A percentile compares a stretch with the other conserved stretches of the same genome.
Conservation (phyloP, 35 echinoderm and acorn worm genomes). For the Holothuria glaberrima region DNA sequence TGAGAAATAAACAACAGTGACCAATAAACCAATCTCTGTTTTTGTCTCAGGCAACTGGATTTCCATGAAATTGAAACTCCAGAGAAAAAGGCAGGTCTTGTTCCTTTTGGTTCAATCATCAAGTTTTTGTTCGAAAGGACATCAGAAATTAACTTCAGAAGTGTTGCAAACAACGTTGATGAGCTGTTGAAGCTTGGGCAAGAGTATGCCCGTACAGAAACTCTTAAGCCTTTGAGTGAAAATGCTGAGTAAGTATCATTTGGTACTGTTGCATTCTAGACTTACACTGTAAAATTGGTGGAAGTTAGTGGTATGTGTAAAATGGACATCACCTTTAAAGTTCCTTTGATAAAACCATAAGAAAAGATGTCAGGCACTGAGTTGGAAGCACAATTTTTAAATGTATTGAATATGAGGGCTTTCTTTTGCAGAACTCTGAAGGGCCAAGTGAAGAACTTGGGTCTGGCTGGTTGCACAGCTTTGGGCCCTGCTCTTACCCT, state of each 20-base stretch:
- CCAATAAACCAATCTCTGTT: background rate
- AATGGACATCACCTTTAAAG: too few relatives aligned
- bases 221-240: conserved; percentile 13
- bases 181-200: conserved; percentile 56
- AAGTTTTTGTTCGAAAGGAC: conserved; percentile 49
- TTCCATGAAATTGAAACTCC: conserved; percentile 78
- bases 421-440: conserved; percentile 67
- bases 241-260: conserved; percentile 35
- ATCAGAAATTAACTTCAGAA: conserved; percentile 32
- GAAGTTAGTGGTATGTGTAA: too few relatives aligned
- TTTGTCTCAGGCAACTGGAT: conserved; percentile 80
- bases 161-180: conserved; percentile 36
- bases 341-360: too few relatives aligned
- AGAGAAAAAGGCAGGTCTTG: conserved; percentile 79
- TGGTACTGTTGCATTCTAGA: background rate
- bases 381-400: too few relatives aligned
- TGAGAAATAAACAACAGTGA: background rate
- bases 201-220: conserved; percentile 23
- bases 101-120: conserved; percentile 79
- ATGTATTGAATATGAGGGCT: background rate
- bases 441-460: conserved; percentile 50
- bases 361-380: too few relatives aligned
- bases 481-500: conserved; percentile 84
- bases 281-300: too few relatives aligned
- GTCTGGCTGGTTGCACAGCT: conserved; percentile 77